Conservation (phyloP, 1,140 invertebrate species). For the Zaprionus tsacasi region DNA sequence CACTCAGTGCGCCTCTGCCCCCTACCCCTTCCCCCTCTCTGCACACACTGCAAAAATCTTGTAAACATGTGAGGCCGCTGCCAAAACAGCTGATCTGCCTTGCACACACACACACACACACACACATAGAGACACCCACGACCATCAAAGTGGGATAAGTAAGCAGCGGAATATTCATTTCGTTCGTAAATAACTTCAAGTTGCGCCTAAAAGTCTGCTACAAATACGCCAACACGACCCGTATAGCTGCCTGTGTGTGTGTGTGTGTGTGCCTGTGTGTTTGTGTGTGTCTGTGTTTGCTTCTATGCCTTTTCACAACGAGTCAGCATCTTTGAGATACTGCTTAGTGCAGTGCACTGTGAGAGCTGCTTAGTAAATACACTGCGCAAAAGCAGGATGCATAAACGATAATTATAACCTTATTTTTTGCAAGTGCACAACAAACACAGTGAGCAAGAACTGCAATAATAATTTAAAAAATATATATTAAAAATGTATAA, state of each 20-base stretch:
- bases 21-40: background rate
- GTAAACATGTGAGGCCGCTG: conserved; percentile 71
- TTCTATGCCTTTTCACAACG: conserved; percentile 28
- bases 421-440: background rate
- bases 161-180: background rate
- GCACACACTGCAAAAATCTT: conserved; percentile 47
- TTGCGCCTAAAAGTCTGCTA: conserved; percentile 1
- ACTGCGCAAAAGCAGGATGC: conserved; percentile 9
- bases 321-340: conserved; percentile 36
- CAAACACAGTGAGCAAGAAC: background rate
- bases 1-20: background rate
- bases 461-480: background rate
- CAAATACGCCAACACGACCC: background rate
- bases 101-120: conserved; percentile 18
- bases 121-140: background rate
- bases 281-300: background rate
- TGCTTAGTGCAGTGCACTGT: conserved; percentile 31
- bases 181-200: background rate
- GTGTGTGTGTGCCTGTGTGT: background rate
- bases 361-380: conserved; percentile 28
- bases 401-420: background rate
- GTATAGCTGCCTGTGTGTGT: background rate
- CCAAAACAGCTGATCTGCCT: conserved; percentile 66
- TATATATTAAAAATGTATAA: no score
- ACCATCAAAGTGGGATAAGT: background rate